Conservation (phyloP, 1,140 invertebrate species). For the Drosophila ohnishii region DNA sequence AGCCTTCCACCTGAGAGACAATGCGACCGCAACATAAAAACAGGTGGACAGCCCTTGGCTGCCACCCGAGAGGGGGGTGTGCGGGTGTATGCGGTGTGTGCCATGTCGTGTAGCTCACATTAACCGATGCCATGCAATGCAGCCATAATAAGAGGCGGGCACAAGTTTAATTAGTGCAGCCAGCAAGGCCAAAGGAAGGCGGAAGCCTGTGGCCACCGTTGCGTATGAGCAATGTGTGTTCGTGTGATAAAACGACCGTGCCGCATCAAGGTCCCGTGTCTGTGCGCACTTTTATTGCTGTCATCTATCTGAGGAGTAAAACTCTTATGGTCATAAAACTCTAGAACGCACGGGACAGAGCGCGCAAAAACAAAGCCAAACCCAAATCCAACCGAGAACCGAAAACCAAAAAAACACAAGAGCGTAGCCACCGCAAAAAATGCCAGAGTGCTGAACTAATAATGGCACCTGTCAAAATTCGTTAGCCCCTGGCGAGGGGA, state of each 20-base stretch:
- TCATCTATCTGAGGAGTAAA: slow-evolving; percentile 79
- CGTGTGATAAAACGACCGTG: slow-evolving; percentile 73
- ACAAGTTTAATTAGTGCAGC: slow-evolving; percentile 80
- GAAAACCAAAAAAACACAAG: slow-evolving; percentile 21
- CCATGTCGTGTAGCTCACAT: slow-evolving; percentile 71
- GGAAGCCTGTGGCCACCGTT: slow-evolving; percentile 73
- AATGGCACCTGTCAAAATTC: slow-evolving; percentile 83
- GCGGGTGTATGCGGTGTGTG: slow-evolving; percentile 9
- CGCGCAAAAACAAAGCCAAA: slow-evolving; percentile 62
- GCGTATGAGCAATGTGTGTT: slow-evolving; percentile 80
- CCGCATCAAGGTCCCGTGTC: slow-evolving; percentile 64
- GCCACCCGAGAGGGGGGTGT: slow-evolving; percentile 7
- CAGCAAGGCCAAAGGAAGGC: slow-evolving; percentile 65
- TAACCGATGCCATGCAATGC: slow-evolving; percentile 81
- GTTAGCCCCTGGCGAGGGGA: slow-evolving; percentile 40
- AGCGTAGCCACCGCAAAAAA: slow-evolving; percentile 47
- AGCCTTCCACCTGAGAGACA: slow-evolving; percentile 55
- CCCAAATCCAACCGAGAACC: slow-evolving; percentile 34
- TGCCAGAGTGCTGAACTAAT: slow-evolving; percentile 80
- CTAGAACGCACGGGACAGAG: slow-evolving; percentile 60
- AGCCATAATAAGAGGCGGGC: slow-evolving; percentile 78
- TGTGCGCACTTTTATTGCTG: slow-evolving; percentile 74
- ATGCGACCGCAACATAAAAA: slow-evolving; percentile 69
- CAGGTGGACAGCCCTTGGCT: slow-evolving; percentile 44
- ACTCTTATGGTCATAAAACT: slow-evolving; percentile 80